Evolutionary conservation across 2,113 vertebrate genomes (phyloP).

Genomic region (Triplophysa siluroides): DNA sequence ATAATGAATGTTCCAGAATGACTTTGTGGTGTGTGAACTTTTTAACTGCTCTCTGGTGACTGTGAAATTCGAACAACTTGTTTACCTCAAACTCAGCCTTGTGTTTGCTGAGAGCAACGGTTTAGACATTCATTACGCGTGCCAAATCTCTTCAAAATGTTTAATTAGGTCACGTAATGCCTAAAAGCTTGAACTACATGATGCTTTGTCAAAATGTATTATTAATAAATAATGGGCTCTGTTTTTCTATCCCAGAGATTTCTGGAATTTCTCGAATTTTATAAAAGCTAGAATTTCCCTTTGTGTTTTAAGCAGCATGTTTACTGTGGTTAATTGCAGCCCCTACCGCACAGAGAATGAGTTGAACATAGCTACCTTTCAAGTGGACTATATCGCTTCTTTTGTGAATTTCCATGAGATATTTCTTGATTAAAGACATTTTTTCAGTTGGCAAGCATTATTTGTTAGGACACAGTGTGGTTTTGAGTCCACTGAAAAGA

Average conservation of each 20-base stretch:
- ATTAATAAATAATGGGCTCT: background rate
- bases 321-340: background rate
- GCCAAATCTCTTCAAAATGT: background rate
- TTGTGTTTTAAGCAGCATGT: background rate
- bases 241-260: background rate
- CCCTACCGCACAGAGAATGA: background rate
- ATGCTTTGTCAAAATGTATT: background rate
- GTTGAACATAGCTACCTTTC: background rate
- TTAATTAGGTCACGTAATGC: background rate
- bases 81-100: background rate
- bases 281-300: background rate
- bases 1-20: background rate
- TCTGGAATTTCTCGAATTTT: background rate
- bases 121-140: background rate
- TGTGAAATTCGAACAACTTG: background rate
- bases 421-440: background rate
- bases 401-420: background rate
- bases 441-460: background rate
- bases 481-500: background rate
- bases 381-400: background rate
- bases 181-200: background rate
- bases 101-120: background rate
- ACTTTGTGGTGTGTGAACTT: constrained; percentile 9
- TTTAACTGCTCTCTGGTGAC: constrained; percentile 12
- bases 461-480: constrained; percentile 3